phyloP scores from a whole-genome alignment of 2,888 invertebrate genomes.

The Philhelius pedissequus region DNA sequence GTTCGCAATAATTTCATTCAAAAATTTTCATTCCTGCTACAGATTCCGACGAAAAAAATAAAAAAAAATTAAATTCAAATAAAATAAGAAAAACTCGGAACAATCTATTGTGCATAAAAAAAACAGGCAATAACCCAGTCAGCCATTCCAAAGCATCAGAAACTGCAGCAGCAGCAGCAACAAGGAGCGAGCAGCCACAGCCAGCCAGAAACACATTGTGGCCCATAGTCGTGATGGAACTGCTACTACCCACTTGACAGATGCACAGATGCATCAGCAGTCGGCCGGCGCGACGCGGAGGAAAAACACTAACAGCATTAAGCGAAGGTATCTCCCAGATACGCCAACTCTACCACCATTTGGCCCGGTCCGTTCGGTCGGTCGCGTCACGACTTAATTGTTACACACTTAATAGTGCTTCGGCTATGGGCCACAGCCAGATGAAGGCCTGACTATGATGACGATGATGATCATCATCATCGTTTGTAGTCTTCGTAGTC shows the following conservation, averaged over 20 bases:
- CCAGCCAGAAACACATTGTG: slow-evolving; percentile 41
- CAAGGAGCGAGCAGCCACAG: too few species aligned
- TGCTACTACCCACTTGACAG: slow-evolving; percentile 64
- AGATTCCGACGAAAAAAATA: slow-evolving; percentile 20
- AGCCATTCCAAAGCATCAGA: slow-evolving; percentile 35
- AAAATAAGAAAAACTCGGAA: slow-evolving; percentile 2
- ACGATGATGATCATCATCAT: slow-evolving; percentile 30
- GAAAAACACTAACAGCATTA: background rate
- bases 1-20: slow-evolving; percentile 69
- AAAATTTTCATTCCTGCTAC: slow-evolving; percentile 58
- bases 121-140: slow-evolving; percentile 48
- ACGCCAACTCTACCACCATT: slow-evolving; percentile 49
- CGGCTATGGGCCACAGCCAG: slow-evolving; percentile 14
- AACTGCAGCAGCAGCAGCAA: slow-evolving; percentile 7
- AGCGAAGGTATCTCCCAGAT: slow-evolving; percentile 42
- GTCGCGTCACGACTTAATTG: slow-evolving; percentile 68
- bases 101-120: slow-evolving; percentile 52
- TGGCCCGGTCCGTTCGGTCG: slow-evolving; percentile 54
- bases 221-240: slow-evolving; percentile 63
- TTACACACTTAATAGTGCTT: slow-evolving; percentile 59
- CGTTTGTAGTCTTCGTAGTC: slow-evolving; percentile 14
- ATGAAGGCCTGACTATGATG: slow-evolving; percentile 23
- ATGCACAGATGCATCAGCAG: slow-evolving; percentile 33
- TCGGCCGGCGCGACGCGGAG: background rate
- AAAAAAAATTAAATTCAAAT: slow-evolving; percentile 20